These are phyloP conservation scores for Tichodroma muraria DNA, from an alignment of 2,113 vertebrate genomes.

Conservation along the genomic window DNA sequence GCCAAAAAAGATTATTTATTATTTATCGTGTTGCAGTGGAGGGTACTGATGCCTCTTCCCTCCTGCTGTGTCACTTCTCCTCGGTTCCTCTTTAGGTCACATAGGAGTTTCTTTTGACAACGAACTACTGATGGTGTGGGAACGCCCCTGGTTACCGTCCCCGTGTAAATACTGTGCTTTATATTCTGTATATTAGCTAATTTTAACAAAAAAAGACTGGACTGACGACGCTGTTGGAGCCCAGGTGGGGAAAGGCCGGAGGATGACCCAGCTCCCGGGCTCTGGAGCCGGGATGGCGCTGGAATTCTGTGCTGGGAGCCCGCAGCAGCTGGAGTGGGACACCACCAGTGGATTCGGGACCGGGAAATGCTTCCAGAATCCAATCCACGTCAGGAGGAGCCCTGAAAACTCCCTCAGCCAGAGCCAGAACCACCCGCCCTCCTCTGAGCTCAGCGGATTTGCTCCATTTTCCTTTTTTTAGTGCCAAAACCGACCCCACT, in stretches of 20 bases:
- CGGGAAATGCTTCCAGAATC: neutral
- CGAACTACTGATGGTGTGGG: conserved; percentile 66
- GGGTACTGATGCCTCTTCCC: neutral
- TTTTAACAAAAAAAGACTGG: conserved; percentile 67
- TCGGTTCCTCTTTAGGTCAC: neutral
- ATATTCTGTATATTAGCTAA: conserved; percentile 78
- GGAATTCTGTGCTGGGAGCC: neutral
- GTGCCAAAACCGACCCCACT: conserved; percentile 28
- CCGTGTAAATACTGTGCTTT: conserved; percentile 77
- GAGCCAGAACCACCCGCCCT: neutral
- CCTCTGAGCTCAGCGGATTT: neutral
- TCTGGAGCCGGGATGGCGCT: neutral
- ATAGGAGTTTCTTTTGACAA: neutral
- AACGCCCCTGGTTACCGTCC: conserved; percentile 64
- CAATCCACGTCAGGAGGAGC: neutral
- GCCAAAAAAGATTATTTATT: conserved; percentile 28
- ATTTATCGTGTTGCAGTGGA: neutral
- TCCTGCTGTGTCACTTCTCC: neutral
- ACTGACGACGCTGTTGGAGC: neutral
- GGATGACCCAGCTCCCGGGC: neutral
- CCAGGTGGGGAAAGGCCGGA: neutral
- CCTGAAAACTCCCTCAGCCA: neutral
- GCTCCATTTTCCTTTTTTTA: neutral
- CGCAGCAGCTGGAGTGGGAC: neutral
- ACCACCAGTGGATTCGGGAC: neutral